Base-by-base conservation (phyloP, 2,888 invertebrate genomes). In the Glyphotaelius pellucidus region DNA sequence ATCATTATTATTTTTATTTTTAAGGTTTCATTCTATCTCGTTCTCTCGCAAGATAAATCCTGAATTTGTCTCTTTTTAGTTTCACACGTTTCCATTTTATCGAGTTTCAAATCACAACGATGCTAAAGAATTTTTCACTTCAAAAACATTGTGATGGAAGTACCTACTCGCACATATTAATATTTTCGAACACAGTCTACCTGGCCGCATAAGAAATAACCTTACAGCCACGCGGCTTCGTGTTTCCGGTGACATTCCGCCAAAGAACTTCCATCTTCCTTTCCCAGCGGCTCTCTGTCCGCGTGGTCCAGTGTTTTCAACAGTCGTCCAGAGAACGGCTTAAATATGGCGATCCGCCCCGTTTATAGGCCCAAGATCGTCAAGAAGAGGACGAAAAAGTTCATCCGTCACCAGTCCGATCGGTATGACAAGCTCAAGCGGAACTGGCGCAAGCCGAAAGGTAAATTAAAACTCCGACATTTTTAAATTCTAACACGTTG, bases 361-460 rank as follows among this genome's bases (percentile, higher is more conserved):
- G 98, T 98, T 93, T 98, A 98, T 95, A 97, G 98, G 95, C 98
- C 98, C 67, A 97, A 97, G 95, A 98, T 99, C 95, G 97, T 99
- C 94, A 99, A 99, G 97, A 99, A 99, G 97, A 97, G 99, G 96
- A 98, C 98, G 94, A 99, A 99, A 97, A 98, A 98, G 96, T 99
- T 99, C 96, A 99, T 98, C 95, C 98, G 99, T 94, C 99, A 99
- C 96, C 99, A 99, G 96, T 99, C 99, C 95, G 99, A 99, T 96
- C 97, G 99, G 95, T 99, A 99, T 98, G 98, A 97, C 94, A 99
- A 99, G 96, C 97, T 99, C 94, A 99, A 98, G 97, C 97, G 98
- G 94, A 99, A 98, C 97, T 99, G 99, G 99, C 98, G 99, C 95
- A 99, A 99, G 96, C 99, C 99, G 32, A 99, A 99, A 96, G 99